Evolutionary conservation across 2,113 vertebrate genomes (phyloP).

Genomic region (Anhinga anhinga): DNA sequence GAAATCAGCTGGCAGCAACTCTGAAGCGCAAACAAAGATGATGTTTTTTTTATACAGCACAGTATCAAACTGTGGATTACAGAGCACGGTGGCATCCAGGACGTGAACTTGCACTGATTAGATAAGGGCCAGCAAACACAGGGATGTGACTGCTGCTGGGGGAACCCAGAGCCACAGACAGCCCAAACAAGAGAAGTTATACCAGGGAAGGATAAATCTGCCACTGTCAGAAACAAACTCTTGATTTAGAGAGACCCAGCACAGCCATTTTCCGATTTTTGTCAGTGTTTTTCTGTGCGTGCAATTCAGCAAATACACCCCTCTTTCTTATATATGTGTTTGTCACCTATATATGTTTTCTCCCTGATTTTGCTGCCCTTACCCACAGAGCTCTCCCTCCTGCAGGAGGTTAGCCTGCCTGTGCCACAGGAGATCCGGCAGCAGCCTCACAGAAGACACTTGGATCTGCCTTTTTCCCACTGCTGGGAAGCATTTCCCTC

Average conservation of each 20-base stretch:
- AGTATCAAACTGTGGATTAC: background rate
- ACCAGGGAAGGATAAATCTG: background rate
- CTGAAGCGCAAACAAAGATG: background rate
- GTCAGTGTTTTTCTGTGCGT: background rate
- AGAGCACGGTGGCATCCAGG: background rate
- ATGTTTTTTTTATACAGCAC: background rate
- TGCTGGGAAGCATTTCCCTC: rapidly evolving
- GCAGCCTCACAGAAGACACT: background rate
- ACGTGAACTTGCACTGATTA: background rate
- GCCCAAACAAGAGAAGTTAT: background rate
- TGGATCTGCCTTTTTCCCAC: background rate
- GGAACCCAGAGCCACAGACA: background rate
- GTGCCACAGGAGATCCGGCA: background rate
- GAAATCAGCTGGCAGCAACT: background rate
- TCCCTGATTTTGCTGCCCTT: background rate
- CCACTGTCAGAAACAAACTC: background rate
- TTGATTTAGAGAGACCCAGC: background rate
- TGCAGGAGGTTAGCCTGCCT: rapidly evolving
- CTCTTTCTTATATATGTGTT: background rate
- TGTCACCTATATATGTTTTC: background rate
- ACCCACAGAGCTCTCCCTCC: background rate
- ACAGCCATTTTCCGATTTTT: background rate
- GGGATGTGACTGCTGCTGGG: background rate
- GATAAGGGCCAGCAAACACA: constrained; percentile 13
- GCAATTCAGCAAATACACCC: background rate